Evolutionary conservation across 1,140 invertebrate genomes (phyloP), one percentile per base, ranked within the genome.

Genomic region (Habropoda laboriosa): DNA sequence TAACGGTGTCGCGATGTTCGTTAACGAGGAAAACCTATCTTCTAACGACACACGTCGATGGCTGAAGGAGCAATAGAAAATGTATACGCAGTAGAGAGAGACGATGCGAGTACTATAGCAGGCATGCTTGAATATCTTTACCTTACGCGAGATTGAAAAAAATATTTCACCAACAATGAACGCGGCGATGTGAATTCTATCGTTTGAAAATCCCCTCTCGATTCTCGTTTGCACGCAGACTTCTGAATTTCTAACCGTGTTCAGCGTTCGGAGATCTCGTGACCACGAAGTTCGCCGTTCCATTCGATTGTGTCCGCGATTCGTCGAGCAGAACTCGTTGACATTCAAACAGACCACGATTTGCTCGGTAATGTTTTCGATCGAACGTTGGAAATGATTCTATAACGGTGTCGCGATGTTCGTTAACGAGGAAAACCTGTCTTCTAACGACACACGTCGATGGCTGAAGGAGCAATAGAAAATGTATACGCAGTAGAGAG

Each of bases 211-310:
- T n/a, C 60, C 35, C 13, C 38, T 13, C 12, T 61, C 35, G 12
- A 47, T 58, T 51, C 49, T 63, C 57, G 24, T n/a, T n/a, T n/a
- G n/a, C n/a, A 71, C 51, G 35, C 7, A 21, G 51, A 30, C 40
- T 42, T 40, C 74, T 76, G 74, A 76, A 70, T 60, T 70, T 70
- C 66, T 78, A 78, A 78, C 71, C 49, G 57, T 60, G 45, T 30
- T 49, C 7, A 3, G 45, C 6, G 61, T 16, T 35, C 38, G n/a
- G 32, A 21, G 60, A 45, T 58, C 42, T 40, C 66, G 21, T 35
- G 61, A 57, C 66, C 53, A 24, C 61, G 27, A 75, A 75, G n/a
- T 60, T 60, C 42, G 24, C 66, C 45, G 58, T 71, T 78, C 55
- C 71, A 71, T 78, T 78, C 75, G 61, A 8, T 27, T 35, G 49